These are phyloP conservation scores for Penaeus indicus DNA, from an alignment of 1,140 invertebrate species.

Conservation along the genomic window DNA sequence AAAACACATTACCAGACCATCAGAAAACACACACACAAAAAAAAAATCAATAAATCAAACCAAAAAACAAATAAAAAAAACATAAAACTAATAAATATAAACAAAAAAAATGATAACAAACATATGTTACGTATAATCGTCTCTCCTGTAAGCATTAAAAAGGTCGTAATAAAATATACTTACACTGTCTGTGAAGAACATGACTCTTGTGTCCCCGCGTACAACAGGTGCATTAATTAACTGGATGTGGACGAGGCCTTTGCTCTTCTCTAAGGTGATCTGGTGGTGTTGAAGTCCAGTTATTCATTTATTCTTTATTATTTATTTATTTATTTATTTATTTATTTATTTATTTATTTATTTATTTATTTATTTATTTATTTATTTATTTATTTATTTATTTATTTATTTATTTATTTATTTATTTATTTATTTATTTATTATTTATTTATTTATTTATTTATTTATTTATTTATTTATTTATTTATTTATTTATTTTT, in stretches of 20 bases:
- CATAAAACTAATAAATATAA: neutral
- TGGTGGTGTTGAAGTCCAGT: neutral
- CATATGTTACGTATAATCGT: neutral
- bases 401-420: too few relatives aligned
- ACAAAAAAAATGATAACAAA: neutral
- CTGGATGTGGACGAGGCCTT: constrained; percentile 56
- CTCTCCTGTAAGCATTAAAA: neutral
- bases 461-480: too few relatives aligned
- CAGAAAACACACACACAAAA: neutral
- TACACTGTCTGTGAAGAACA: constrained; percentile 65
- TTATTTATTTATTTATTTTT: too few relatives aligned
- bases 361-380: too few relatives aligned
- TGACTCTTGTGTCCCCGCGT: constrained; percentile 62
- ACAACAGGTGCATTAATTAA: constrained; percentile 54
- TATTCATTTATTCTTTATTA: neutral
- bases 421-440: too few relatives aligned
- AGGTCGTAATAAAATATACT: constrained; percentile 33
- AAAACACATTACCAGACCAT: neutral
- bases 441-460: too few relatives aligned
- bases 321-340: neutral
- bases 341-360: too few relatives aligned
- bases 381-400: too few relatives aligned
- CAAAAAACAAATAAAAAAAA: neutral
- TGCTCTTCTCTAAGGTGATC: constrained; percentile 49
- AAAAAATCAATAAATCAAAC: neutral